Evolutionary conservation across 2,888 invertebrate species (phyloP).

Genomic region (Lordiphosa andalusiaca): DNA sequence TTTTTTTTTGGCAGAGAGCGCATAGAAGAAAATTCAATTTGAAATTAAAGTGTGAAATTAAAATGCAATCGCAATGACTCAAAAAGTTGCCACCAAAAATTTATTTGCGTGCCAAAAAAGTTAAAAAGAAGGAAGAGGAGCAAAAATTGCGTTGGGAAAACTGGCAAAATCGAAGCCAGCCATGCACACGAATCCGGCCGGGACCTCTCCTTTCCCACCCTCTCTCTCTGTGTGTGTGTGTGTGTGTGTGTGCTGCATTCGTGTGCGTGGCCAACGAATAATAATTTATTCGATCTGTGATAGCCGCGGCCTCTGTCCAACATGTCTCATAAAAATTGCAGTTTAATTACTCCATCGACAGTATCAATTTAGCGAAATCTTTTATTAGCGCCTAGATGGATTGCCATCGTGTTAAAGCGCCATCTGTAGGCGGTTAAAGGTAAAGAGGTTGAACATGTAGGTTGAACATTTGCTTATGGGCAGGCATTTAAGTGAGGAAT

Average conservation of each 20-base stretch:
- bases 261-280: slow-evolving; percentile 59
- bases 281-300: slow-evolving; percentile 80
- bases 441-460: slow-evolving; percentile 10
- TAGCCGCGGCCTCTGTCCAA: slow-evolving; percentile 77
- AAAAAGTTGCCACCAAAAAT: slow-evolving; percentile 38
- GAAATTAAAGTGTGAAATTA: slow-evolving; percentile 41
- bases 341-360: slow-evolving; percentile 81
- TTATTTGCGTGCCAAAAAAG: slow-evolving; percentile 43
- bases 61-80: slow-evolving; percentile 44
- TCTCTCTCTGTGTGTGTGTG: not conserved
- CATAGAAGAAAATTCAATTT: slow-evolving; percentile 3
- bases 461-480: too few species aligned
- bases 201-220: not conserved
- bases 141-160: slow-evolving; percentile 63
- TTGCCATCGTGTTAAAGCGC: slow-evolving; percentile 75
- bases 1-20: slow-evolving; percentile 11
- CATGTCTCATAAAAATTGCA: slow-evolving; percentile 80
- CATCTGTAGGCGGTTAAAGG: slow-evolving; percentile 65
- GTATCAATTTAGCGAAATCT: slow-evolving; percentile 79
- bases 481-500: too few species aligned
- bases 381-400: slow-evolving; percentile 78
- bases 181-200: slow-evolving; percentile 6
- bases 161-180: slow-evolving; percentile 41
- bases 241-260: slow-evolving; percentile 26
- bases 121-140: slow-evolving; percentile 14